Conservation (phyloP, 1,140 invertebrate species). For the Drosophila tani region DNA sequence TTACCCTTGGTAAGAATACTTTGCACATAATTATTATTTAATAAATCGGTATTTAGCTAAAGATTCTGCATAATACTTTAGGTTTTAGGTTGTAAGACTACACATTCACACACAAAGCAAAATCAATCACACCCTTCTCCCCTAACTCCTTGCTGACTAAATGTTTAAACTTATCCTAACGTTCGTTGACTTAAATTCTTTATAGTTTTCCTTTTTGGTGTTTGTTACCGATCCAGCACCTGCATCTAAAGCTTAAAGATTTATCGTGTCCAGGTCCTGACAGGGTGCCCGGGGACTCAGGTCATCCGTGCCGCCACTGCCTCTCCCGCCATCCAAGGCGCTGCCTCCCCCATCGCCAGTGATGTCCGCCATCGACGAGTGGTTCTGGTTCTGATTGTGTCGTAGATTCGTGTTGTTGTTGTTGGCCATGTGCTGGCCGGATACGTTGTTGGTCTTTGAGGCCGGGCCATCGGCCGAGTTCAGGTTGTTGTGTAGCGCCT, state of each 20-base stretch:
- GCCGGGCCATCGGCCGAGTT: slow-evolving; percentile 32
- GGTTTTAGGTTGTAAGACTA: slow-evolving; percentile 1
- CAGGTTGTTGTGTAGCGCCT: slow-evolving; percentile 62
- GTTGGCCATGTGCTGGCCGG: slow-evolving; percentile 84
- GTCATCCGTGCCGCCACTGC: slow-evolving; percentile 61
- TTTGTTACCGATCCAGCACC: slow-evolving; percentile 36
- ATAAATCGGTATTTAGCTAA: too few species aligned
- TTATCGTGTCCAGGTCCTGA: slow-evolving; percentile 89
- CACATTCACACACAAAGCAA: slow-evolving; percentile 12
- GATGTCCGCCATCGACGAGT: slow-evolving; percentile 76
- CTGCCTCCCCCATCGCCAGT: slow-evolving; percentile 42
- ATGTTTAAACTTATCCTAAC: slow-evolving; percentile 3
- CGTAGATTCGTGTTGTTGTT: slow-evolving; percentile 66
- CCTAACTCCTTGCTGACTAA: slow-evolving; percentile 6
- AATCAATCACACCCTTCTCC: background rate
- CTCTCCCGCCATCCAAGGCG: slow-evolving; percentile 21
- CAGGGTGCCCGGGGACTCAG: slow-evolving; percentile 86
- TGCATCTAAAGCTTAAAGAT: slow-evolving; percentile 84
- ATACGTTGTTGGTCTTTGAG: slow-evolving; percentile 73
- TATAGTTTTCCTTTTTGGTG: slow-evolving; percentile 57
- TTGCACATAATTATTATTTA: background rate
- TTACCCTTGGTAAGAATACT: slow-evolving; percentile 15
- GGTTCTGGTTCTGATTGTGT: slow-evolving; percentile 72
- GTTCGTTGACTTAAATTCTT: slow-evolving; percentile 46
- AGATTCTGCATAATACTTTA: slow-evolving; percentile 33